phyloP scores from a whole-genome alignment of 2,113 vertebrate species.

The Lasiurus borealis region DNA sequence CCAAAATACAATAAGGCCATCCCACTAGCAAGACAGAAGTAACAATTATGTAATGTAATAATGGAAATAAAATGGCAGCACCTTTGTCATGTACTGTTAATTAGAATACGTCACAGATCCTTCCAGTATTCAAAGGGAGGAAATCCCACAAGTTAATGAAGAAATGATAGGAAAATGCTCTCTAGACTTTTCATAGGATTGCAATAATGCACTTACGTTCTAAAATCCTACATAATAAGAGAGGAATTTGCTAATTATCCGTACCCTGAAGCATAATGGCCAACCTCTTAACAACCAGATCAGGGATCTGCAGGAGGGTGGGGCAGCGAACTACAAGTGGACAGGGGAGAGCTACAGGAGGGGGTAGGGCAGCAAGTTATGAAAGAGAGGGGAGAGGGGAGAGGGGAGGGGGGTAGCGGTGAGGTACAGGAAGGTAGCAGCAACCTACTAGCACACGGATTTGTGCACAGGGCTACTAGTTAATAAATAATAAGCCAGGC shows the following conservation, averaged over 20 bases:
- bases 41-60: neutral
- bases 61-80: neutral
- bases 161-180: neutral
- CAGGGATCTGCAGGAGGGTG: too few relatives aligned
- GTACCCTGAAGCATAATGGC: too few relatives aligned
- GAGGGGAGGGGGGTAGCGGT: too few relatives aligned
- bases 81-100: neutral
- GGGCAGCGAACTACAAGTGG: too few relatives aligned
- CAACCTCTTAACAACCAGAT: too few relatives aligned
- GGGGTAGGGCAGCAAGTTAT: too few relatives aligned
- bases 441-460: too few relatives aligned
- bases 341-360: too few relatives aligned
- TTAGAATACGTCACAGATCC: neutral
- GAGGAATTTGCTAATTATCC: too few relatives aligned
- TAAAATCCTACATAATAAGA: neutral
- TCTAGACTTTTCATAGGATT: neutral
- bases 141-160: neutral
- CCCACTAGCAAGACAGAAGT: neutral
- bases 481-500: neutral
- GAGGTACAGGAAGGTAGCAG: too few relatives aligned
- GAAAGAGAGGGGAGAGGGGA: too few relatives aligned
- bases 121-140: accelerated
- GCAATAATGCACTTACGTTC: neutral
- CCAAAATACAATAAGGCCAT: neutral
- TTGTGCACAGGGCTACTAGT: too few relatives aligned